Base-by-base conservation (phyloP, 1,140 invertebrate species). In the Rhopalosiphum padi region DNA sequence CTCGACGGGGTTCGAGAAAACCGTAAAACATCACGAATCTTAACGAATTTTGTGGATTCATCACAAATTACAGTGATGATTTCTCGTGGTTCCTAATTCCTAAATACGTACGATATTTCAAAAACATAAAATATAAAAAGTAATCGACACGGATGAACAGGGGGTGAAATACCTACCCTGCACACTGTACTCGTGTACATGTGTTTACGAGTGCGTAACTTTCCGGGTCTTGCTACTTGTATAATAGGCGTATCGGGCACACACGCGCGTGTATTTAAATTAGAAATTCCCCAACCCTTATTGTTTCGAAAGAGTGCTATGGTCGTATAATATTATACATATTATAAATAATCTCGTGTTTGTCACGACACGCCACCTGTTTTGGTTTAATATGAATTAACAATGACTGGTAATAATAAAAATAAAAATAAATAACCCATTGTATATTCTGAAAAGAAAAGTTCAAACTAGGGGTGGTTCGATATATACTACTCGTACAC, bases 331-430 rank as follows among this genome's bases (percentile, higher is more conserved):
- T 86, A 25, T 15, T 43, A 85, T 43, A 2, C 4, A 46, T 87
- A n/a, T 46, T n/a, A 48, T 46, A 43, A 87, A 43, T 48, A 88
- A 21, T 88, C 30, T 51, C 86, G 43, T 88, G 86, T 88, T 88
- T 88, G 86, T 88, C 46, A 88, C 86, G 86, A 51, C 46, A 88
- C 46, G 86, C 86, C 86, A 88, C 86, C 86, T 88, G 86, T 88
- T 88, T 51, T 30, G 83, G 83, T n/a, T 87, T 88, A 48, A 8
- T 51, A 35, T 51, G 86, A 88, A 88, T 88, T 88, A 88, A 88
- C 86, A 51, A 88, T 88, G 46, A 51, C 86, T 51, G 21, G 37
- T 35, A 51, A 88, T 88, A 51, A 88, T 35, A 88, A 87, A 6
- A 86, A 41, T 41, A 46, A 86, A 86, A 46, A 87, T 43, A 87